Conservation (phyloP, 1,140 invertebrate species). For the Piezodorus guildinii region DNA sequence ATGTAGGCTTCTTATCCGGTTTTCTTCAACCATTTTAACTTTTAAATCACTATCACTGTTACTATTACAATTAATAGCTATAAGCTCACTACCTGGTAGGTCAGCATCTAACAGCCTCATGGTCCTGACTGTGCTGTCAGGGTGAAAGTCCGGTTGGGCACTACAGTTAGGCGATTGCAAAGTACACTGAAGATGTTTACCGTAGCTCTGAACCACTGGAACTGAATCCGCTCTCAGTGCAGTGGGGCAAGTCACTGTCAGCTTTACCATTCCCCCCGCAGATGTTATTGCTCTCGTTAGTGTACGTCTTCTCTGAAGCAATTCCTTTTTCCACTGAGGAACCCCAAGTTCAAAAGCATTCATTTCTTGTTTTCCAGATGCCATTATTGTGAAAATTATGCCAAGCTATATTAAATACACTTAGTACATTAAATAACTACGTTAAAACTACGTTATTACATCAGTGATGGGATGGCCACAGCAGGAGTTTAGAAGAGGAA, state of each 20-base stretch:
- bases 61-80: conserved; percentile 21
- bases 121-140: conserved; percentile 38
- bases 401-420: neutral
- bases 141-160: conserved; percentile 29
- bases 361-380: neutral
- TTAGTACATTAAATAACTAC: neutral
- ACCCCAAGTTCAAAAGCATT: conserved; percentile 26
- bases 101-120: conserved; percentile 33
- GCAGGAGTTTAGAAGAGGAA: neutral
- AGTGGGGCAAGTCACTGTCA: conserved; percentile 9
- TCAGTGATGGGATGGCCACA: neutral
- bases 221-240: conserved; percentile 6
- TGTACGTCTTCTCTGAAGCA: conserved; percentile 49
- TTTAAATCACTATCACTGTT: conserved; percentile 20
- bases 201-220: neutral
- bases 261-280: neutral
- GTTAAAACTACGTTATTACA: neutral
- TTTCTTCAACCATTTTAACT: conserved; percentile 24
- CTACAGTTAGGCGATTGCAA: conserved; percentile 11
- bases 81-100: conserved; percentile 28
- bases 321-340: conserved; percentile 62
- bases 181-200: conserved; percentile 18
- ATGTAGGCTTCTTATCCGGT: conserved; percentile 20
- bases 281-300: conserved; percentile 27
- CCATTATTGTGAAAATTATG: neutral